Evolutionary conservation across 2,888 invertebrate species (phyloP), one percentile per base, ranked within the genome.

Genomic region (Drosophila cracens): DNA sequence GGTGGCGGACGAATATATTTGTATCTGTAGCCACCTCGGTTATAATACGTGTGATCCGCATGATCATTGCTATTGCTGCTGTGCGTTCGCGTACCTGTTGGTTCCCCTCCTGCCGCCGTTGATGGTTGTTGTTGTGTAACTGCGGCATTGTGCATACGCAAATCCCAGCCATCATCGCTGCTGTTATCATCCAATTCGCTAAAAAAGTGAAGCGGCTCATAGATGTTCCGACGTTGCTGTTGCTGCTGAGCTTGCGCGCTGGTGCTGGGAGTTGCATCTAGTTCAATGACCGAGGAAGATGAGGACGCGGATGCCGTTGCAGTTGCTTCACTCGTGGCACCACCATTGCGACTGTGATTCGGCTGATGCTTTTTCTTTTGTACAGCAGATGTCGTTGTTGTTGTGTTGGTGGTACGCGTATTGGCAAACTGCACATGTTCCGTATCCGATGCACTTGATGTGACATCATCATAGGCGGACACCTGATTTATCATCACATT

Each of bases 381-480:
- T 8, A 76, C 68, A 5, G 86, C 88, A 29, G 91, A 91, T 11
- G 91, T 91, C 2, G 92, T 91, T 34, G 92, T 92, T 0, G 92
- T 91, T 34, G 91, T 92, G 56, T 92, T 92, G 11, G 91, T 91
- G 34, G 91, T 91, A 10, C 92, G 81, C 6, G 91, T 92, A 58
- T 92, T 77, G 0, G 92, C 91, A 53, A 92, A 91, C 63, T 90
- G 91, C 10, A 81, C 91, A 70, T 91, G 92, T 72, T 91, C 91
- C 13, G 92, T 87, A 54, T 92, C 92, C 13, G 92, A 92, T 18
- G 91, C 90, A 61, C 92, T 89, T 16, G 92, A 89, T 1, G 87
- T 89, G 10, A 91, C 92, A 79, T 91, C 91, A 73, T 91, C 90
- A 67, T 81, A 79, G 49, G 65, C 67, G 10, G 60, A 71, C 3